Percentiles rank a stretch among this genome's conserved stretches.
Conservation (phyloP, 2,888 invertebrate species). For the Antitype chi region DNA sequence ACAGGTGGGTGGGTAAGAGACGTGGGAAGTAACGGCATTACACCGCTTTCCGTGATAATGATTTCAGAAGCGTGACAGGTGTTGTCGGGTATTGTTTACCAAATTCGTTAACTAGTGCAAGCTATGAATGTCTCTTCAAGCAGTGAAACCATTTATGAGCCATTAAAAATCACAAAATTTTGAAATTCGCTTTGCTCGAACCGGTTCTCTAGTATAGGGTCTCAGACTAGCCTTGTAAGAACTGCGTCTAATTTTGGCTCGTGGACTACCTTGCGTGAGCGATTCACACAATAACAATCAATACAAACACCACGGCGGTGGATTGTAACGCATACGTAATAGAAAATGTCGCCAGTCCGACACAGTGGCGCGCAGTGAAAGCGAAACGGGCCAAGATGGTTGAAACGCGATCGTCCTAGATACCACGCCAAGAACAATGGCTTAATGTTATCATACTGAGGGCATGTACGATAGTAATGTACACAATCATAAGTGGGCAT, state of each 20-base stretch:
- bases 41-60: not conserved
- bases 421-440: slow-evolving; percentile 62
- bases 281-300: slow-evolving; percentile 56
- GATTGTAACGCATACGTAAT: slow-evolving; percentile 58
- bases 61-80: not conserved
- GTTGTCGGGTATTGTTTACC: not conserved
- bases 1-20: not conserved
- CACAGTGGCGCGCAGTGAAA: slow-evolving; percentile 56
- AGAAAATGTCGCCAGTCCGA: slow-evolving; percentile 55
- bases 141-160: not conserved
- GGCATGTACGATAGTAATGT: slow-evolving; percentile 34
- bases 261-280: slow-evolving; percentile 42
- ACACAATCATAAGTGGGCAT: slow-evolving; percentile 32
- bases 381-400: slow-evolving; percentile 61
- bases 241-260: slow-evolving; percentile 45
- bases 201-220: not conserved
- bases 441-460: slow-evolving; percentile 47
- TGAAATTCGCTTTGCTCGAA: not conserved
- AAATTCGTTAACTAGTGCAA: not conserved
- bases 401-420: slow-evolving; percentile 53
- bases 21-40: slow-evolving; percentile 16
- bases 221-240: slow-evolving; percentile 23
- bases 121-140: not conserved
- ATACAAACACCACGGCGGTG: slow-evolving; percentile 43
- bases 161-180: not conserved